phyloP scores from a whole-genome alignment of 1,140 invertebrate species.

The Drosophila nebulosa region DNA sequence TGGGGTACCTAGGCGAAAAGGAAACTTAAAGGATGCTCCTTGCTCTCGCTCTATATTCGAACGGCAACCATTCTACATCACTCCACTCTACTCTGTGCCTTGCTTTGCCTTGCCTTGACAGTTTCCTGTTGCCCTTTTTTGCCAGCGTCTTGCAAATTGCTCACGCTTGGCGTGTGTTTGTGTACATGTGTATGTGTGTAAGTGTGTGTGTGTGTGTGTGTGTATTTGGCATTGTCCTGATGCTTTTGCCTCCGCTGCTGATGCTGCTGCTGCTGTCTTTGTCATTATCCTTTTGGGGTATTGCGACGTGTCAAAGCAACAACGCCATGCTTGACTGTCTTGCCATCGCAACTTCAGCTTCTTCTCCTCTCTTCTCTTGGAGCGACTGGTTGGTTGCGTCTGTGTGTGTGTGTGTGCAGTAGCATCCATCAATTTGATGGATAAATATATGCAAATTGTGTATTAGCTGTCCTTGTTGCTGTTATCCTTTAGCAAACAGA shows the following conservation, averaged over 20 bases:
- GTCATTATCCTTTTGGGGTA: constrained; percentile 78
- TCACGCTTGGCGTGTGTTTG: constrained; percentile 62
- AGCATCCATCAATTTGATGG: constrained; percentile 81
- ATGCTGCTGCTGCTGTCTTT: constrained; percentile 66
- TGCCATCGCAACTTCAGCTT: neutral
- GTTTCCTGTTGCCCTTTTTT: constrained; percentile 75
- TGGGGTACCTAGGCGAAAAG: constrained; percentile 67
- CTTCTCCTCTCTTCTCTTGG: neutral
- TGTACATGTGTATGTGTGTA: constrained; percentile 11
- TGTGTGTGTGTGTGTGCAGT: constrained; percentile 60
- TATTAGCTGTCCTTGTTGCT: constrained; percentile 78
- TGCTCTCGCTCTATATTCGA: neutral
- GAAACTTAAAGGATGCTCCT: constrained; percentile 74
- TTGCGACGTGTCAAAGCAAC: constrained; percentile 79
- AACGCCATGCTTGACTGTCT: constrained; percentile 51
- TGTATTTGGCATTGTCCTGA: constrained; percentile 62
- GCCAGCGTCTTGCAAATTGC: constrained; percentile 73
- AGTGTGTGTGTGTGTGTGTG: constrained; percentile 22
- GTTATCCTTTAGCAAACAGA: constrained; percentile 77
- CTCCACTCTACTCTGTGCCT: neutral
- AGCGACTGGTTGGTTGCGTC: no score
- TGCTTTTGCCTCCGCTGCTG: constrained; percentile 20
- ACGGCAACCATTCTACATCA: neutral
- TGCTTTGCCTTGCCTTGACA: constrained; percentile 36
- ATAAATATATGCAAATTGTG: constrained; percentile 81